Conservation (phyloP, 2,113 vertebrate species). For the Ptilonorhynchus violaceus region DNA sequence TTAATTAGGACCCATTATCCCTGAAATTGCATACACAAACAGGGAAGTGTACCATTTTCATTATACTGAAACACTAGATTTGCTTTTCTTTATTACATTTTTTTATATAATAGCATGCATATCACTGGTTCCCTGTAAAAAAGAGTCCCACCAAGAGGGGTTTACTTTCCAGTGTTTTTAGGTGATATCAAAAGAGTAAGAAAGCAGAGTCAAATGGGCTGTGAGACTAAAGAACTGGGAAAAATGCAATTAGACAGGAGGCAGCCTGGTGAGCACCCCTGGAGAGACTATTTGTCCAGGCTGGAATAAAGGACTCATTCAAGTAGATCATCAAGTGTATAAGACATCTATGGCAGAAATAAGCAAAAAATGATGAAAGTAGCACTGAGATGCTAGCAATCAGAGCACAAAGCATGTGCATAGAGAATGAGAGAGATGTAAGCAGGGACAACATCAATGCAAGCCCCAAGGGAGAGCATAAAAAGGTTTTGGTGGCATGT, state of each 20-base stretch:
- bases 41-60: neutral
- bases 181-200: neutral
- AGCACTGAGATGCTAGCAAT: neutral
- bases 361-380: neutral
- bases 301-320: neutral
- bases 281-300: neutral
- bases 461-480: neutral
- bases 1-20: neutral
- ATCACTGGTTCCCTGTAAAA: neutral
- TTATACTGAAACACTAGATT: neutral
- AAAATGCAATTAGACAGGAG: neutral
- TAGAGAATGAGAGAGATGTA: neutral
- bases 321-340: neutral
- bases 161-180: neutral
- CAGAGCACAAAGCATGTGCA: neutral
- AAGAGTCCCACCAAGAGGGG: neutral
- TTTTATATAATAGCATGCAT: neutral
- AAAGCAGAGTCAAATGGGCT: neutral
- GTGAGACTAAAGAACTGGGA: fast-evolving
- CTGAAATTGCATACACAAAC: neutral
- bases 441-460: neutral
- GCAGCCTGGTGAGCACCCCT: neutral
- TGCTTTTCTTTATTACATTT: neutral
- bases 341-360: neutral
- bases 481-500: neutral